Base-by-base conservation (phyloP, 2,888 invertebrate genomes). In the Ichneumoninae sp. region DNA sequence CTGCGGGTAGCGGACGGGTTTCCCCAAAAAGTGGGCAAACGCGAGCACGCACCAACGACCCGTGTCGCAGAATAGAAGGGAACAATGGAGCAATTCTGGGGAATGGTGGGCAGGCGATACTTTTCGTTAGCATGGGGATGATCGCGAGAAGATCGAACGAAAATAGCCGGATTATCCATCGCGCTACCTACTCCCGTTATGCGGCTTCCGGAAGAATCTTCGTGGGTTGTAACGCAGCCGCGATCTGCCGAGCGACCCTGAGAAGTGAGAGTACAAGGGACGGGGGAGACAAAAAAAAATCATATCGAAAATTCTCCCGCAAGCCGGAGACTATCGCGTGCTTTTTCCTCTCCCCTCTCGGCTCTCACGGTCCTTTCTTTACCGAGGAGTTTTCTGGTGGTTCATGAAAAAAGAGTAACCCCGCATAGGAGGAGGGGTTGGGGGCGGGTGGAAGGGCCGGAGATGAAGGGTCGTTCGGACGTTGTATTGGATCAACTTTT, bases 401-500 rank as follows among this genome's bases (percentile, higher is more conserved):
- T 80, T 83, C 57, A 40, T 63, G 57, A 75, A 50, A 26, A 77
- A 87, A 70, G 63, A 74, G 69, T 88, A 87, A 86, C 86, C 86
- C 85, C 87, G 87, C 88, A 85, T 88, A 86, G 79, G 78, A 84
- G 69, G 85, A 22, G 89, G 77, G 70, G 76, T 26, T 26, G 68
- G 80, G 75, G 77, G 86, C 83, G 86, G 87, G 85, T 74, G 79
- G 75, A 60, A 70, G 47, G 50, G 60, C 10, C 16, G 47, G 44
- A 65, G 57, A 33, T 26, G 22, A 22, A 66, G 60, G 57, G 66
- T 13, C 71, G 19, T 22, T 83, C 70, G 19, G 71, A 47, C 47
- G 74, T 65, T 74, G 75, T 65, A 74, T 63, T 19, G 77, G 60
- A 82, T 71, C 69, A 70, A 83, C 60, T 16, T 81, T 81, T 84